Percentiles rank a stretch among this genome's conserved stretches.
Conservation (phyloP, 2,888 invertebrate species). For the Melinaea marsaeus region DNA sequence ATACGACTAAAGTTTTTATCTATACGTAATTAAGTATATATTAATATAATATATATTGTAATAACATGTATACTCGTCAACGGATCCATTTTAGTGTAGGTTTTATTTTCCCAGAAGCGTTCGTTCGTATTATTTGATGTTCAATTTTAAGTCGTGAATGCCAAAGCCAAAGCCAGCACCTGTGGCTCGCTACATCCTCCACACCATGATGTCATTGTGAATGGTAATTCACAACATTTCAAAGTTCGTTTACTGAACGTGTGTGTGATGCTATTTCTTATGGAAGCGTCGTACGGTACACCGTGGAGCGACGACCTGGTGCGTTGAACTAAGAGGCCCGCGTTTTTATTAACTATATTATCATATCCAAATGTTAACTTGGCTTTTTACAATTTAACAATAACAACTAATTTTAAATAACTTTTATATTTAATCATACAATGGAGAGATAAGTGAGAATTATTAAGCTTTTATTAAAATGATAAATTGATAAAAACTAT, state of each 20-base stretch:
- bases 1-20: background rate
- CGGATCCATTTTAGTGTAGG: too few species aligned
- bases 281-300: constrained; percentile 68
- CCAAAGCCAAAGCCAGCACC: constrained; percentile 50
- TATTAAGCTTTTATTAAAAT: too few species aligned
- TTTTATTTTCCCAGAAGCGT: too few species aligned
- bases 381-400: constrained; percentile 15
- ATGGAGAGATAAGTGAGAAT: too few species aligned
- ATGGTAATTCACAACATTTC: constrained; percentile 36
- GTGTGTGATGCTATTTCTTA: constrained; percentile 64
- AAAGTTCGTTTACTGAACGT: constrained; percentile 49
- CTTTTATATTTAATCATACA: background rate
- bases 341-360: constrained; percentile 52
- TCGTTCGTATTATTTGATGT: background rate
- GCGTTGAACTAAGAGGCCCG: constrained; percentile 68
- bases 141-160: constrained; percentile 44
- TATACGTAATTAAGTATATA: background rate
- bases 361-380: constrained; percentile 33
- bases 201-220: constrained; percentile 68
- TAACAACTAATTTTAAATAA: constrained; percentile 9
- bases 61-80: too few species aligned
- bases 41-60: background rate
- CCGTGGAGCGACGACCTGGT: constrained; percentile 68
- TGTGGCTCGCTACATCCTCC: constrained; percentile 65
- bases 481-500: too few species aligned